Conservation (phyloP, 1,140 invertebrate species). For the Anastatus disparis region DNA sequence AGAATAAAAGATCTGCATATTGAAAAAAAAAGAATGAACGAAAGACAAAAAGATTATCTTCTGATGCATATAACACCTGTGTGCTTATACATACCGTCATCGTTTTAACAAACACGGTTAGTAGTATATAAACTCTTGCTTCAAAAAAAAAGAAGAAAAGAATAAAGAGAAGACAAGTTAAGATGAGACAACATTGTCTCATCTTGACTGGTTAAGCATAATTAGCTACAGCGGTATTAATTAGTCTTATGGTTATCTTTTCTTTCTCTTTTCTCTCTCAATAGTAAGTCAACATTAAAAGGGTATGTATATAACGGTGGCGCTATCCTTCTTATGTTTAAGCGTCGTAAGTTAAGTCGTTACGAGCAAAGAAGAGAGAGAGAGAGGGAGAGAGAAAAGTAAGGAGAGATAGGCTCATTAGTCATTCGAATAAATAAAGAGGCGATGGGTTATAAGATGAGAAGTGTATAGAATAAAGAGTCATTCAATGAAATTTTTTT, state of each 20-base stretch:
- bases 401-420: conserved; percentile 11
- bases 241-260: conserved; percentile 29
- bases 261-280: neutral
- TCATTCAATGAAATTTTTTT: neutral
- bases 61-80: no score
- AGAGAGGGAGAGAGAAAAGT: neutral
- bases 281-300: neutral
- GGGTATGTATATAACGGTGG: no score
- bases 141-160: no score
- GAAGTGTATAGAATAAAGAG: neutral
- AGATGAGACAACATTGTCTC: conserved; percentile 41
- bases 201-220: conserved; percentile 40
- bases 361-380: no score
- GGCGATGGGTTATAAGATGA: neutral
- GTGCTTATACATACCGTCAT: no score
- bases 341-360: conserved; percentile 3
- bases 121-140: no score
- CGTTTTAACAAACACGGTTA: no score
- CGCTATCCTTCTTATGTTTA: no score
- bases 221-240: conserved; percentile 46
- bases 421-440: conserved; percentile 20
- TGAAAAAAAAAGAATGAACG: no score
- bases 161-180: no score
- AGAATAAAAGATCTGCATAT: no score
- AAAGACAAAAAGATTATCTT: no score